phyloP scores from a whole-genome alignment of 2,113 vertebrate species.

The Albula glossodonta region DNA sequence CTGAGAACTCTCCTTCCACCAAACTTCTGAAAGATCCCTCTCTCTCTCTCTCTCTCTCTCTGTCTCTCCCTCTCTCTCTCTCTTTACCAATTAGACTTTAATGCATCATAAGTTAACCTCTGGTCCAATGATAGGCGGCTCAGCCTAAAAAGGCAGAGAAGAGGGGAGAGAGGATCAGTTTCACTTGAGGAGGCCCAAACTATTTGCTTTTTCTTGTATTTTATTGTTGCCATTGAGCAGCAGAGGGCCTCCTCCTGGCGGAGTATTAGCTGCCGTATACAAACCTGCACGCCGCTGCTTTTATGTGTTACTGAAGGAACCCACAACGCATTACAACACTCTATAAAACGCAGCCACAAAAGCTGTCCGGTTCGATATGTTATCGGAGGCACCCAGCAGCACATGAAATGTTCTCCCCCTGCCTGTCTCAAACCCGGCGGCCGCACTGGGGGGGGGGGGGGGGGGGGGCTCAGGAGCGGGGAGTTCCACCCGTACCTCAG shows the following conservation, averaged over 20 bases:
- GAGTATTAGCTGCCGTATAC: conserved; percentile 71
- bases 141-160: conserved; percentile 43
- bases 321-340: conserved; percentile 50
- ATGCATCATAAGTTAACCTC: conserved; percentile 56
- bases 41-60: neutral
- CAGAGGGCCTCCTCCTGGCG: conserved; percentile 24
- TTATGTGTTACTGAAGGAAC: conserved; percentile 46
- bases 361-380: conserved; percentile 37
- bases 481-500: too few relatives aligned
- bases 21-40: too few relatives aligned
- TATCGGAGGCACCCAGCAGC: neutral
- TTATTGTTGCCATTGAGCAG: conserved; percentile 65
- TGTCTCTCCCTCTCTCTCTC: conserved; percentile 42
- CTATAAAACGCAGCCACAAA: conserved; percentile 43
- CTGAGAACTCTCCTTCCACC: neutral
- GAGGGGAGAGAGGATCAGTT: conserved; percentile 67
- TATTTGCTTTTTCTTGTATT: conserved; percentile 70
- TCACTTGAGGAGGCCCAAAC: conserved; percentile 69
- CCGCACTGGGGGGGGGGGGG: neutral
- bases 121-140: conserved; percentile 50
- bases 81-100: neutral
- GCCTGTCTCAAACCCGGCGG: neutral
- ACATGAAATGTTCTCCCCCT: neutral
- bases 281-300: conserved; percentile 52
- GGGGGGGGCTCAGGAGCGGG: neutral